Evolutionary conservation across 1,140 invertebrate genomes (phyloP).

Genomic region (Rhynchophorus ferrugineus): DNA sequence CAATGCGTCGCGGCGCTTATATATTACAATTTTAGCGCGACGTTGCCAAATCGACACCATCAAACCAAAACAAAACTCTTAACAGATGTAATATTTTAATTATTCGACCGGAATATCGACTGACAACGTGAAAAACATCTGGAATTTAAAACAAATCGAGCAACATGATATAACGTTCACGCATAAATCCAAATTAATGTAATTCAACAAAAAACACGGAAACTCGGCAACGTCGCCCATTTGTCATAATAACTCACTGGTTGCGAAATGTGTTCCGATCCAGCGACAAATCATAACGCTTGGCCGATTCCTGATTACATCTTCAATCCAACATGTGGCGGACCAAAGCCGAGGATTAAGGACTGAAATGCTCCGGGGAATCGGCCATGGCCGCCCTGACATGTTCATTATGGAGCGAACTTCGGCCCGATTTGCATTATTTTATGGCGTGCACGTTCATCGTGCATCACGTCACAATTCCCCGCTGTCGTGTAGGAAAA

Average conservation of each 20-base stretch:
- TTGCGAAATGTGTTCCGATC: background rate
- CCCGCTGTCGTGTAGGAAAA: background rate
- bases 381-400: background rate
- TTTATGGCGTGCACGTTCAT: too few relatives aligned
- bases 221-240: background rate
- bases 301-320: conserved; percentile 9
- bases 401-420: conserved; percentile 2
- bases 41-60: too few relatives aligned
- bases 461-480: background rate
- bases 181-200: too few relatives aligned
- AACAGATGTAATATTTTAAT: too few relatives aligned
- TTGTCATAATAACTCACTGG: background rate
- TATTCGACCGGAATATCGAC: too few relatives aligned
- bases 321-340: conserved; percentile 11
- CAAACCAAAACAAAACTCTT: too few relatives aligned
- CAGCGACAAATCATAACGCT: conserved; percentile 3
- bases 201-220: too few relatives aligned
- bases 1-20: too few relatives aligned
- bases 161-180: too few relatives aligned
- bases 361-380: background rate
- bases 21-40: too few relatives aligned
- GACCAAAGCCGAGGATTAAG: background rate
- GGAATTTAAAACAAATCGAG: too few relatives aligned
- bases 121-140: too few relatives aligned
- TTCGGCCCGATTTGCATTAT: background rate